A percentile compares a stretch with the other conserved stretches of the same genome.
phyloP scores from a whole-genome alignment of 1,140 invertebrate genomes.

The Listronotus oregonensis region DNA sequence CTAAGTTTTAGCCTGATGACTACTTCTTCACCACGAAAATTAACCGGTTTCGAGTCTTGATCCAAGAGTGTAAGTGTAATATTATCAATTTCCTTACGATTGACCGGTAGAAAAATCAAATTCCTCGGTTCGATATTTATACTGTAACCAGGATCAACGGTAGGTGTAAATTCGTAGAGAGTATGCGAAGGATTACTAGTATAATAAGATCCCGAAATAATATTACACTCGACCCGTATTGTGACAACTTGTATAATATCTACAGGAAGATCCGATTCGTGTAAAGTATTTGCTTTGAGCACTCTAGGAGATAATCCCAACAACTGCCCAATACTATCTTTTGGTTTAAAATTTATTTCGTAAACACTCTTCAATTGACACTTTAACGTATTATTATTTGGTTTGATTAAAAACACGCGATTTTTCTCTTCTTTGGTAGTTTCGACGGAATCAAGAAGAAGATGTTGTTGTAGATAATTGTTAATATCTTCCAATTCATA shows the following conservation, averaged over 20 bases:
- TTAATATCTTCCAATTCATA: slow-evolving; percentile 27
- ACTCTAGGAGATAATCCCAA: slow-evolving; percentile 34
- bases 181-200: slow-evolving; percentile 31
- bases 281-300: slow-evolving; percentile 14
- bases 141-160: slow-evolving; percentile 30
- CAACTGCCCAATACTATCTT: not conserved
- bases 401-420: slow-evolving; percentile 23
- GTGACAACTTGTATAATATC: slow-evolving; percentile 36
- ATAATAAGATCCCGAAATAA: slow-evolving; percentile 32
- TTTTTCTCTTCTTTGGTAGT: slow-evolving; percentile 5
- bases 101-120: slow-evolving; percentile 35
- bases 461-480: slow-evolving; percentile 8
- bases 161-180: slow-evolving; percentile 36
- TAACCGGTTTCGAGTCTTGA: slow-evolving; percentile 36
- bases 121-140: slow-evolving; percentile 33
- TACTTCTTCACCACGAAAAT: slow-evolving; percentile 42
- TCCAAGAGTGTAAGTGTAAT: slow-evolving; percentile 38
- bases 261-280: slow-evolving; percentile 38
- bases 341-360: slow-evolving; percentile 28
- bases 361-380: slow-evolving; percentile 19
- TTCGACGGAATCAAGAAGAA: not conserved
- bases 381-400: slow-evolving; percentile 43
- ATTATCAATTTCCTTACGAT: slow-evolving; percentile 29
- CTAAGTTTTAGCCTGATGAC: slow-evolving; percentile 23
- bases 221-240: slow-evolving; percentile 38